Evolutionary conservation across 2,797 vertebrate species (phyloP), one percentile per base, ranked within the genome.

Genomic region (Oreochromis mossambicus): DNA sequence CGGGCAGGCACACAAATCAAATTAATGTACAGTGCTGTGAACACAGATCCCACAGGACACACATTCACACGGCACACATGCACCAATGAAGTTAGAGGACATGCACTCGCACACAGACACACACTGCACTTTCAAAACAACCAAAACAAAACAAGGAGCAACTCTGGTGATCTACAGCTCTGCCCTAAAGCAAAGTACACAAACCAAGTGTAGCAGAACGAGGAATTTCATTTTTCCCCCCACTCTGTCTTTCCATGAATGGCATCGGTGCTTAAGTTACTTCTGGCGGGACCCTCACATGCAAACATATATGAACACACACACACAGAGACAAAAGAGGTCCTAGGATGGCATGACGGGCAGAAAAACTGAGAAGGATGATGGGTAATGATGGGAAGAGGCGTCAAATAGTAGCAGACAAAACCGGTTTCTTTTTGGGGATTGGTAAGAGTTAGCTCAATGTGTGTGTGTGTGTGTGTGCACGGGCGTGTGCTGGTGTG

Each of bases 171-270:
- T 85, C 81, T 86, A 80, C 84, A 77, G 77, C 86, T 88, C 77
- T 88, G 80, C 88, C 85, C 87, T 48, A 4, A 41, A 90, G 88
- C 81, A 8, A 78, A 77, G 77, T 83, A 76, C 82, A 86, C 85
- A 89, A 84, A 85, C 83, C 90, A 87, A 94, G 92, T 90, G 86
- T 84, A 91, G 89, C 90, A 88, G 88, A 90, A 92, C 54, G 51
- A 88, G 80, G 87, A 90, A 87, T 92, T 80, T 86, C 52, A 41
- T 83, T 80, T 50, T 15, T 6, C 17, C 8, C 5, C 41, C 32
- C 5, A 9, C 61, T 73, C 68, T 29, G 66, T 86, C 90, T 93
- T 87, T 87, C 85, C 38, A 86, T 86, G 86, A 93, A 91, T 84
- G 87, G 86, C 78, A 87, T 88, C 81, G 81, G 75, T 77, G 79